Percentiles rank a stretch among this genome's conserved stretches.
phyloP scores from a whole-genome alignment of 2,113 vertebrate species.

The Pseudolaguvia tuberculata region DNA sequence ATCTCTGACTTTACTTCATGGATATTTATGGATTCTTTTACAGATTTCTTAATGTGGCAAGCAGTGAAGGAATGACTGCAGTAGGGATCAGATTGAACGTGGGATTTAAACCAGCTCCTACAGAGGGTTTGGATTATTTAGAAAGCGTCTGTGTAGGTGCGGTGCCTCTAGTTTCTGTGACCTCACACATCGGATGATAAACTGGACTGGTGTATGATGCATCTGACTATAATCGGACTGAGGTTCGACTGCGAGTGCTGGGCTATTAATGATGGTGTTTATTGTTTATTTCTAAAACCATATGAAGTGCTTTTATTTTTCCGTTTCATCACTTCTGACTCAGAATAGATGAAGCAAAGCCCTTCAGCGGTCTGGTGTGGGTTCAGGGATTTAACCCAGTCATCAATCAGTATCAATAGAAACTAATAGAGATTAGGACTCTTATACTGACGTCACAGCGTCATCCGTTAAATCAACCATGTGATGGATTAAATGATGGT shows the following conservation, averaged over 20 bases:
- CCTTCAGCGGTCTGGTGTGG: too few species aligned
- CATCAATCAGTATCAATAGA: too few species aligned
- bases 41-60: not conserved
- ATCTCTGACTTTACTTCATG: slow-evolving; percentile 8
- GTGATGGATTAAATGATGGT: too few species aligned
- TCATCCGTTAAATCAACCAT: too few species aligned
- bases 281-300: not conserved
- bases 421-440: too few species aligned
- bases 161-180: too few species aligned
- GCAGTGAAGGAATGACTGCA: slow-evolving; percentile 3
- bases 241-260: too few species aligned
- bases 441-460: too few species aligned
- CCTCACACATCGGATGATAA: too few species aligned
- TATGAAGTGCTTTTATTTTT: slow-evolving; percentile 2
- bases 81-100: not conserved
- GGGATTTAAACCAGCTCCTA: not conserved
- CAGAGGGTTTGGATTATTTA: not conserved
- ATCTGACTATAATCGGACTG: too few species aligned
- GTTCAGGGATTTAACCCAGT: not conserved
- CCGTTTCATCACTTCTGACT: slow-evolving; percentile 14
- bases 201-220: too few species aligned
- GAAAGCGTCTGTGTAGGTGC: not conserved
- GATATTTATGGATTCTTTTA: slow-evolving; percentile 20
- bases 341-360: slow-evolving; percentile 11
- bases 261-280: not conserved